phyloP scores from a whole-genome alignment of 2,888 invertebrate species.

The Agriopis aurantiaria region DNA sequence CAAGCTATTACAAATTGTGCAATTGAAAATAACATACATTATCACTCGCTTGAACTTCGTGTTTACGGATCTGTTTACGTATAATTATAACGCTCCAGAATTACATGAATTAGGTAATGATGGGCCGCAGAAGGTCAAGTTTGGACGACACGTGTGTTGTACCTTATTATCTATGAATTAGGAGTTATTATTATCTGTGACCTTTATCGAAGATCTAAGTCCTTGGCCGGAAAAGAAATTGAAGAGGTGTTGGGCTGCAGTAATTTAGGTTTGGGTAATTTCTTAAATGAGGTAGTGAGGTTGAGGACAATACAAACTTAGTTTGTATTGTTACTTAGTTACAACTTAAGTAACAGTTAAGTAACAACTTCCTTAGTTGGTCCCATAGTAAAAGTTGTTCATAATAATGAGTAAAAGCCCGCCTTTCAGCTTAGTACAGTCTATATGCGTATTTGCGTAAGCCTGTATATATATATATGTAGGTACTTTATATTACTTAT shows the following conservation, averaged over 20 bases:
- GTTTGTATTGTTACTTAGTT: too few species aligned
- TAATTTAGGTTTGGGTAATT: not conserved
- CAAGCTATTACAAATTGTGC: not conserved
- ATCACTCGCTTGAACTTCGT: slow-evolving; percentile 11
- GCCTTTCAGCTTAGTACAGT: too few species aligned
- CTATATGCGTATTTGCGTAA: too few species aligned
- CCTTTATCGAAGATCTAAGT: slow-evolving; percentile 4
- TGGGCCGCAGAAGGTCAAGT: slow-evolving; percentile 37
- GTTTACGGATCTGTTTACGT: slow-evolving; percentile 27
- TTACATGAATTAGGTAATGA: slow-evolving; percentile 30
- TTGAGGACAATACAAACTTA: too few species aligned
- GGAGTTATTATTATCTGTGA: slow-evolving; percentile 22
- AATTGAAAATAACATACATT: slow-evolving; percentile 16
- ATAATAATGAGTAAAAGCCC: too few species aligned
- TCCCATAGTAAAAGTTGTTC: too few species aligned
- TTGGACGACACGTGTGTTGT: slow-evolving; percentile 22
- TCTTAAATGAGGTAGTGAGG: not conserved
- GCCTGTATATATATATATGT: too few species aligned
- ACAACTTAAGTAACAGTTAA: too few species aligned
- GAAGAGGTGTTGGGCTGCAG: not conserved
- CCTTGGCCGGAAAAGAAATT: slow-evolving; percentile 17
- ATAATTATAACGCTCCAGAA: slow-evolving; percentile 13
- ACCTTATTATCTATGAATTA: slow-evolving; percentile 19
- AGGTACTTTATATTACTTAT: too few species aligned
- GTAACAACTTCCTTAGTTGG: too few species aligned